Evolutionary conservation across 2,113 vertebrate genomes (phyloP), one percentile per base, ranked within the genome.

Genomic region (Strix aluco): DNA sequence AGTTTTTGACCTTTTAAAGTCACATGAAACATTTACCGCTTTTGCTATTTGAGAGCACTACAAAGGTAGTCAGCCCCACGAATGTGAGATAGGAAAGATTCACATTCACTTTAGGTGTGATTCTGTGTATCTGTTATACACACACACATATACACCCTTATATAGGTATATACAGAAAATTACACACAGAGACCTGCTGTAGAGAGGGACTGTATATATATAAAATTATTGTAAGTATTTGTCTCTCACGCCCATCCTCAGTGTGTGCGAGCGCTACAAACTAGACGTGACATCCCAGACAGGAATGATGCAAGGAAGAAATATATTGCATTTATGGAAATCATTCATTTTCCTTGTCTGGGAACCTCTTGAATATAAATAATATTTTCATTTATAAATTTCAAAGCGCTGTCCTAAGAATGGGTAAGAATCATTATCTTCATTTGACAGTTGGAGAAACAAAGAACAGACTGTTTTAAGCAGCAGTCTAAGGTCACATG

Each of bases 371-470:
- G 89, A 95, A 92, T 92, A 92, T 87, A 96, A 97, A 97, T 95
- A 97, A 91, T 96, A 95, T 95, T 96, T 95, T 93, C 84, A 94
- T 90, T 95, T 91, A 88, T 74, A 93, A 91, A 94, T 96, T 96
- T 97, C 94, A 95, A 97, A 97, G 91, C 19, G 0, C 71, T 54
- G 57, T 85, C 89, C 91, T 81, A 92, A 95, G 94, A 94, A 95
- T 81, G 91, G 79, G 71, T 94, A 91, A 71, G 97, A 97, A 94
- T 91, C 95, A 96, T 94, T 96, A 95, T 96, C 97, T 96, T 91
- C 81, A 77, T 95, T 90, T 94, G 90, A 95, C 96, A 96, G 95
- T 54, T 85, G 94, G 54, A 95, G 92, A 96, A 97, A 96, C 94
- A 96, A 96, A 96, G 94, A 89, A 36, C 86, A 91, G 91, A 47